Conservation (phyloP, 2,113 vertebrate genomes). For the Stigmatopora nigra region DNA sequence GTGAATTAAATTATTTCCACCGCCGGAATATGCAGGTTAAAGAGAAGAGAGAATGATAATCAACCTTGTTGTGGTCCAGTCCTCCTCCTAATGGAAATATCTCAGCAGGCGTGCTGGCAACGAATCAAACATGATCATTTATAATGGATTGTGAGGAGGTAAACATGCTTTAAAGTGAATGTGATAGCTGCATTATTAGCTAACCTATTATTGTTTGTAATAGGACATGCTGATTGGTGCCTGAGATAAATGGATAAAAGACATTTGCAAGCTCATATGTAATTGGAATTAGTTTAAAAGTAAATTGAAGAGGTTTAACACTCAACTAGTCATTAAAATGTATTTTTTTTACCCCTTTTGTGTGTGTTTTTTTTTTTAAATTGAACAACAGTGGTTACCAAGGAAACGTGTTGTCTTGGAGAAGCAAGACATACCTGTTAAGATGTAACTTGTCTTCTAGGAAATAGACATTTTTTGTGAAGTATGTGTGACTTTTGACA, state of each 20-base stretch:
- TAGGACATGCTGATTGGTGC: slow-evolving; percentile 20
- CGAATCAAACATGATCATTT: slow-evolving; percentile 32
- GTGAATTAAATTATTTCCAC: slow-evolving; percentile 26
- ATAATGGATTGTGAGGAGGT: slow-evolving; percentile 25
- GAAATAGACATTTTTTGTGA: slow-evolving; percentile 56
- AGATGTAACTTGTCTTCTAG: slow-evolving; percentile 33
- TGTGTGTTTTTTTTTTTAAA: slow-evolving; percentile 5
- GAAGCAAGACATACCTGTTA: slow-evolving; percentile 29
- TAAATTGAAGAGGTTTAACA: not conserved
- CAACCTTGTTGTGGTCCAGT: slow-evolving; percentile 39
- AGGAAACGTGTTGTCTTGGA: slow-evolving; percentile 27
- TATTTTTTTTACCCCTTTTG: not conserved
- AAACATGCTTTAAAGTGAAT: slow-evolving; percentile 22
- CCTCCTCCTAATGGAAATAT: slow-evolving; percentile 40
- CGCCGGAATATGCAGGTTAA: slow-evolving; percentile 36
- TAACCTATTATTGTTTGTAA: slow-evolving; percentile 37
- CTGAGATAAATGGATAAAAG: slow-evolving; percentile 10
- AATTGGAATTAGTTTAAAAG: not conserved
- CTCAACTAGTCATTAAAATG: not conserved
- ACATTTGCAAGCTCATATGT: not conserved
- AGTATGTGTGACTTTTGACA: slow-evolving; percentile 40
- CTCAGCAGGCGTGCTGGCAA: slow-evolving; percentile 40
- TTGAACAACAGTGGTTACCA: slow-evolving; percentile 43
- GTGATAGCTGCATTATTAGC: slow-evolving; percentile 29
- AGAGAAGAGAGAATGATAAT: slow-evolving; percentile 41